These are phyloP conservation scores for Taxidea taxus DNA, from an alignment of 2,113 vertebrate genomes.

Conservation along the genomic window DNA sequence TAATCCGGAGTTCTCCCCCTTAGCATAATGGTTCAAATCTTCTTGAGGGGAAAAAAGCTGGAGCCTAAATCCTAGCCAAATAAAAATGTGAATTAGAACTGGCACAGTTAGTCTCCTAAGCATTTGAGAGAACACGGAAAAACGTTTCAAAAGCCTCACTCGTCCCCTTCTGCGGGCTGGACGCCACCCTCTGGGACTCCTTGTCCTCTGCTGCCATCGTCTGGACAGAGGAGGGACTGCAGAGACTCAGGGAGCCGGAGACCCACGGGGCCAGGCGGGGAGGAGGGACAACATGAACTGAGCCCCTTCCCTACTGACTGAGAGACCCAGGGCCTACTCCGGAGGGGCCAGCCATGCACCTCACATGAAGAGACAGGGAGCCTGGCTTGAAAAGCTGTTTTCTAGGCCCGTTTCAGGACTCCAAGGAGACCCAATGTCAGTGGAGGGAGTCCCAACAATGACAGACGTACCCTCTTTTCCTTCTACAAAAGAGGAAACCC, in stretches of 20 bases:
- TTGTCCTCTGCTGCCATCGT: slow-evolving; percentile 61
- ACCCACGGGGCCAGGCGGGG: neutral
- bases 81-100: neutral
- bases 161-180: neutral
- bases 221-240: neutral
- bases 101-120: neutral
- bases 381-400: neutral
- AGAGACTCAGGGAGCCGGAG: neutral
- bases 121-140: neutral
- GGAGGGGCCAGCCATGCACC: too few species aligned
- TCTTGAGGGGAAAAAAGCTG: neutral
- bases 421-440: neutral
- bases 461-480: neutral
- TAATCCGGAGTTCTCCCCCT: neutral
- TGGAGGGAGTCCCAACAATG: neutral
- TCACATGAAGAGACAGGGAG: neutral
- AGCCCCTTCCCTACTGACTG: accelerated
- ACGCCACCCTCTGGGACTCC: neutral
- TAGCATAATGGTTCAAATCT: neutral
- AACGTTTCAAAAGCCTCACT: neutral
- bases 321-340: neutral
- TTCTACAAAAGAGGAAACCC: neutral
- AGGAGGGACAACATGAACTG: neutral
- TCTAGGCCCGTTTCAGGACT: neutral
- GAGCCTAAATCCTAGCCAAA: slow-evolving; percentile 7